phyloP scores from a whole-genome alignment of 2,797 vertebrate species.

The Octomys mimax region DNA sequence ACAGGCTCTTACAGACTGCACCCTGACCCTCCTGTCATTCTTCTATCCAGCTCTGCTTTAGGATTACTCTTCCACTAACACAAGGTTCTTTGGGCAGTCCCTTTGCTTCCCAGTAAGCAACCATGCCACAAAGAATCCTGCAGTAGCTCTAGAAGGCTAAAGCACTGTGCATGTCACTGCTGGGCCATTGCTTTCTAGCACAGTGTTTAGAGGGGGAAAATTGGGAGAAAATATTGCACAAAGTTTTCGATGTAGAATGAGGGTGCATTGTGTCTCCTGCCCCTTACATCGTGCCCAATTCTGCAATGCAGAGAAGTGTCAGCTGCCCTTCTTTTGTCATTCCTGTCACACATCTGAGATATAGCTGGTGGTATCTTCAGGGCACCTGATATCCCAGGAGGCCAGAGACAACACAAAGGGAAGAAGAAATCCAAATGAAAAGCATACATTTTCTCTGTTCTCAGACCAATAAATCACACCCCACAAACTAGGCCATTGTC shows the following conservation, averaged over 20 bases:
- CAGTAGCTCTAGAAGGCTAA: not conserved
- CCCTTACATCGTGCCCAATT: not conserved
- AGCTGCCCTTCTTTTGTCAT: not conserved
- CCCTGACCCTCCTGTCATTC: not conserved
- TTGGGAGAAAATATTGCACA: not conserved
- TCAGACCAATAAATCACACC: not conserved
- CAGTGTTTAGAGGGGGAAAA: no score
- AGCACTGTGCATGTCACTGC: no score
- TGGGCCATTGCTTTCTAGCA: no score
- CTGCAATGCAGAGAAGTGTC: not conserved
- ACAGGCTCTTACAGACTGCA: not conserved
- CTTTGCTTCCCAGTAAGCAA: not conserved
- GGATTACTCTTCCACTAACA: not conserved
- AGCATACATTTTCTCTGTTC: not conserved
- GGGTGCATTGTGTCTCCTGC: accelerated
- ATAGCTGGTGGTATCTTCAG: not conserved
- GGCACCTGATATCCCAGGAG: not conserved
- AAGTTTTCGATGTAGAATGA: not conserved
- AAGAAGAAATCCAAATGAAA: not conserved
- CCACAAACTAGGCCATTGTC: not conserved
- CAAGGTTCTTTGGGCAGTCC: not conserved
- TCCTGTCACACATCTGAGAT: not conserved
- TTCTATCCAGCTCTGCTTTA: not conserved
- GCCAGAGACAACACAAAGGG: not conserved
- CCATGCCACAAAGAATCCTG: not conserved